phyloP scores from a whole-genome alignment of 2,797 vertebrate genomes.

The Numenius phaeopus region DNA sequence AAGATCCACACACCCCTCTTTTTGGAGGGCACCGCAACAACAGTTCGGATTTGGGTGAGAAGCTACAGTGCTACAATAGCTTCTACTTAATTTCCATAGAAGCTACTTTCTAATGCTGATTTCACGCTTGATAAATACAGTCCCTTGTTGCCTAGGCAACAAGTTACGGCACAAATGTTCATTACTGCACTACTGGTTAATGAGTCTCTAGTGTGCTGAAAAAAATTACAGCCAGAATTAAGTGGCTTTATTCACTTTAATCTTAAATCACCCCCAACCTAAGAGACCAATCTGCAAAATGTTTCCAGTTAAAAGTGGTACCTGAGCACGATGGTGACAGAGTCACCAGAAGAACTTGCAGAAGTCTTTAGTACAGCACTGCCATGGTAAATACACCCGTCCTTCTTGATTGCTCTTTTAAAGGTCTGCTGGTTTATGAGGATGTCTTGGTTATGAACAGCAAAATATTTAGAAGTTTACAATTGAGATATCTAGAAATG shows the following conservation, averaged over 20 bases:
- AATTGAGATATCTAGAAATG: not conserved
- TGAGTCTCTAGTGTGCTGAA: conserved; percentile 67
- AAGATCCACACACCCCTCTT: not conserved
- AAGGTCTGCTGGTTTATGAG: not conserved
- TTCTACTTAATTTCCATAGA: conserved; percentile 55
- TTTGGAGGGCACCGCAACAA: not conserved
- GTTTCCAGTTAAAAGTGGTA: not conserved
- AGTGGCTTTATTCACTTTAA: conserved; percentile 45
- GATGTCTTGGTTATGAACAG: not conserved
- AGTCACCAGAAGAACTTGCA: not conserved
- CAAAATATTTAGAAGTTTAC: not conserved
- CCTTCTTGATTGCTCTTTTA: not conserved
- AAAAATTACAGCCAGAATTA: conserved; percentile 51
- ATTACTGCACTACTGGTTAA: conserved; percentile 68
- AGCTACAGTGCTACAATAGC: conserved; percentile 14
- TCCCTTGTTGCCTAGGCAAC: conserved; percentile 62
- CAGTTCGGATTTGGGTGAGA: not conserved
- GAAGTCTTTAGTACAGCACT: not conserved
- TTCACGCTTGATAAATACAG: conserved; percentile 73
- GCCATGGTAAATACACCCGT: accelerated
- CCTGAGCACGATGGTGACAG: accelerated
- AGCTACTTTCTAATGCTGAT: conserved; percentile 67
- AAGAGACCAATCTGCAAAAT: not conserved
- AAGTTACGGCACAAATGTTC: conserved; percentile 51
- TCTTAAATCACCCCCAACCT: conserved; percentile 13